Evolutionary conservation across 2,113 vertebrate species (phyloP).

Genomic region (Castor canadensis): DNA sequence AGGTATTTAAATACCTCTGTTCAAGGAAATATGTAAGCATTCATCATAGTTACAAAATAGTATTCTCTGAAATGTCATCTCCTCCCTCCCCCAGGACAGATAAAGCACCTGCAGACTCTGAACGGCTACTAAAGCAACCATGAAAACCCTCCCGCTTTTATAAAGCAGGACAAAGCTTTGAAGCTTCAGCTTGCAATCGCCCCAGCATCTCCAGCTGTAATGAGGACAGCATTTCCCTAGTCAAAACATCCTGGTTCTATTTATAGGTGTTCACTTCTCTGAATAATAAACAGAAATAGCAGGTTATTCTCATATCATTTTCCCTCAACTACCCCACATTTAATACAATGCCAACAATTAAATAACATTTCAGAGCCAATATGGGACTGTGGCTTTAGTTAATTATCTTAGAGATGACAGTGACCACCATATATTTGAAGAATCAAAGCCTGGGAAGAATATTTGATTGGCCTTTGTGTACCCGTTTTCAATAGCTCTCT

Average conservation of each 20-base stretch:
- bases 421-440: slow-evolving; percentile 17
- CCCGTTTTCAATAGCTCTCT: slow-evolving; percentile 28
- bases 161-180: slow-evolving; percentile 68
- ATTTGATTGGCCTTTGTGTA: slow-evolving; percentile 67
- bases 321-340: slow-evolving; percentile 49
- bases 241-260: slow-evolving; percentile 76
- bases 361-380: slow-evolving; percentile 10
- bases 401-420: slow-evolving; percentile 64
- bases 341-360: slow-evolving; percentile 53
- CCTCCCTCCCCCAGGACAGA: slow-evolving; percentile 45
- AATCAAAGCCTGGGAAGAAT: slow-evolving; percentile 14
- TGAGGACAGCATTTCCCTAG: slow-evolving; percentile 74
- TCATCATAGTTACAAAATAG: slow-evolving; percentile 44
- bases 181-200: slow-evolving; percentile 66
- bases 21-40: slow-evolving; percentile 40
- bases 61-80: slow-evolving; percentile 55
- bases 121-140: slow-evolving; percentile 27
- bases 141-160: slow-evolving; percentile 61
- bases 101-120: slow-evolving; percentile 40
- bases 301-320: slow-evolving; percentile 59
- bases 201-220: slow-evolving; percentile 68
- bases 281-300: slow-evolving; percentile 71
- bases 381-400: slow-evolving; percentile 10
- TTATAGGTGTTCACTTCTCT: slow-evolving; percentile 66
- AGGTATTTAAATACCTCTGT: slow-evolving; percentile 43